Conservation (phyloP, 2,888 invertebrate species). For the Euzophera pinguis region DNA sequence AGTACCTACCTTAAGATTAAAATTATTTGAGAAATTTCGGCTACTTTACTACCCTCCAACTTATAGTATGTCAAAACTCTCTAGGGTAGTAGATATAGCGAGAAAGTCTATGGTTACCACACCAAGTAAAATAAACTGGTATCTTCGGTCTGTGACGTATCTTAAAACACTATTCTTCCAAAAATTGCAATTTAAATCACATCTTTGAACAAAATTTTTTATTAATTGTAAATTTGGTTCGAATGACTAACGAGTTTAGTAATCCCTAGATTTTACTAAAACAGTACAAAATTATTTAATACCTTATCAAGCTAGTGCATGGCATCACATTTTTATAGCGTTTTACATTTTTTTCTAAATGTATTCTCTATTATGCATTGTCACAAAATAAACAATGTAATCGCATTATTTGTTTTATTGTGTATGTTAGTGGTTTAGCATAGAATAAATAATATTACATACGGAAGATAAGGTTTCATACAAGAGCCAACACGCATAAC, state of each 20-base stretch:
- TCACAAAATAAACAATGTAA: conserved; percentile 74
- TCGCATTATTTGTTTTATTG: conserved; percentile 46
- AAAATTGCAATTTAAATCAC: background rate
- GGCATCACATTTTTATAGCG: conserved; percentile 55
- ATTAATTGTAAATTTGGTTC: too few relatives aligned
- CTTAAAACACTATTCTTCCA: background rate
- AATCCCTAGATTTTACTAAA: conserved; percentile 21
- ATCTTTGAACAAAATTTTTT: background rate
- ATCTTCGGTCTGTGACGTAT: background rate
- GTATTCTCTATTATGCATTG: conserved; percentile 70
- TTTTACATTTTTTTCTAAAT: conserved; percentile 56
- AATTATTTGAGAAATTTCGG: too few relatives aligned
- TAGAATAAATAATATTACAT: too few relatives aligned
- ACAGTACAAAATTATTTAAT: conserved; percentile 34
- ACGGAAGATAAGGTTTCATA: too few relatives aligned
- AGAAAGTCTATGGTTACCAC: too few relatives aligned
- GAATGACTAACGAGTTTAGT: background rate
- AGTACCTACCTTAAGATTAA: too few relatives aligned
- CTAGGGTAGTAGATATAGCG: too few relatives aligned
- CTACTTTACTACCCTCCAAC: too few relatives aligned
- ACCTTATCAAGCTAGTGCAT: conserved; percentile 44
- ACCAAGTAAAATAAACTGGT: too few relatives aligned
- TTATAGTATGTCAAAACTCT: too few relatives aligned
- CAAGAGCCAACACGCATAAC: too few relatives aligned
- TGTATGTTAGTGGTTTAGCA: too few relatives aligned